Base-by-base conservation (phyloP, 2,113 vertebrate species). In the Pelusios castaneus region DNA sequence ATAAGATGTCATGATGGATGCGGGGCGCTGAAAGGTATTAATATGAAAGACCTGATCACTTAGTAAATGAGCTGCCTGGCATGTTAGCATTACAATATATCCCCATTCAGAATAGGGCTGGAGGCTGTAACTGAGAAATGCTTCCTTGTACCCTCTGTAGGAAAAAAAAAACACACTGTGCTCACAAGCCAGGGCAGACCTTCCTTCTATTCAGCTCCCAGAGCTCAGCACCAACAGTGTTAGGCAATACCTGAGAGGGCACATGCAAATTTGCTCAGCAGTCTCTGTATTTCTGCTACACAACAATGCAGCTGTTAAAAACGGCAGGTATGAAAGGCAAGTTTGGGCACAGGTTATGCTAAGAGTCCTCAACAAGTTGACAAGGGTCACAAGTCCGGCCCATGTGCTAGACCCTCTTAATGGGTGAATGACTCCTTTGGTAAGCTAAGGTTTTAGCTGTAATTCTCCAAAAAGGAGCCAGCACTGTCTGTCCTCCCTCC, bases 261-360 rank as follows among this genome's bases (percentile, higher is more conserved):
- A 43, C 70, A 43, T 73, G 10, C n/a, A 38, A 75, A 75, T 21
- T 31, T 73, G 52, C 31, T 31, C 31, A 70, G 10, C 60, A n/a
- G n/a, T n/a, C n/a, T n/a, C n/a, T n/a, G n/a, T n/a, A n/a, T n/a
- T n/a, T 17, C 78, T 89, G 91, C 45, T 1, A 1, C 22, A 45
- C 21, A 34, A 75, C 38, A 75, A 10, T 47, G 43, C 0, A 1
- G 60, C 90, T 0, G 0, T 45, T 87, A 88, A 54, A 16, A n/a
- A 8, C 17, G 82, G 89, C 10, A 22, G 80, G 70, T n/a, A 22
- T 34, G 31, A 56, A 75, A 25, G 49, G 47, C 56, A 55, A 89
- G 51, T 3, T 1, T 14, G 58, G 79, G 88, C 70, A 55, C 0
- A 0, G 38, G 1, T 10, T 16, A 1, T 9, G 21, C 77, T 56